These are phyloP conservation scores for Lucifuga dentata DNA, from an alignment of 2,113 vertebrate species.

Conservation along the genomic window DNA sequence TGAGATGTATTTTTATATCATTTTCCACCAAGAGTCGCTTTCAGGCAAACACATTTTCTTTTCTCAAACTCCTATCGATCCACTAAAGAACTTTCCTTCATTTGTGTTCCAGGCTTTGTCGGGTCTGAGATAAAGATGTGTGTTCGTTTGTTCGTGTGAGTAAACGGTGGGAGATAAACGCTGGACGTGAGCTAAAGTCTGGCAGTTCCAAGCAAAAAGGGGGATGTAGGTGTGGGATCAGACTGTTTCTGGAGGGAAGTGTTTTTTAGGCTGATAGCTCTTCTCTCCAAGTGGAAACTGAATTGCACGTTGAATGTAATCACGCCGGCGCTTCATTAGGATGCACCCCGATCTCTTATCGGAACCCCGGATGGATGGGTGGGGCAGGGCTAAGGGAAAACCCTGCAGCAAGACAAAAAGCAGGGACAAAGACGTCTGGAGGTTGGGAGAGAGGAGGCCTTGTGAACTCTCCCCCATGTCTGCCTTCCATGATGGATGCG, in stretches of 20 bases:
- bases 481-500: conserved; percentile 64
- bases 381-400: conserved; percentile 33
- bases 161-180: conserved; percentile 36
- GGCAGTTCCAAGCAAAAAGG: conserved; percentile 5
- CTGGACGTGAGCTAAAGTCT: conserved; percentile 17
- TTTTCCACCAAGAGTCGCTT: conserved; percentile 11
- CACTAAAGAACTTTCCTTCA: neutral
- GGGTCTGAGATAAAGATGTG: conserved; percentile 44
- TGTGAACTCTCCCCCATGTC: conserved; percentile 56
- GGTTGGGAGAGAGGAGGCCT: conserved; percentile 37
- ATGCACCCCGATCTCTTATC: conserved; percentile 65
- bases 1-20: neutral
- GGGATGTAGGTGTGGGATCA: conserved; percentile 68
- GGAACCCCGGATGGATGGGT: conserved; percentile 43
- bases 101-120: conserved; percentile 26
- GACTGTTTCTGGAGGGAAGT: conserved; percentile 67
- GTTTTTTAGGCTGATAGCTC: conserved; percentile 69
- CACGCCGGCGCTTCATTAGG: conserved; percentile 67
- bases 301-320: conserved; percentile 68
- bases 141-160: conserved; percentile 43
- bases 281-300: conserved; percentile 53
- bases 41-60: conserved; percentile 12
- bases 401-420: conserved; percentile 55
- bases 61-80: conserved; percentile 5
- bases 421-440: conserved; percentile 52